Conservation (phyloP, 2,797 vertebrate species). For the Acipenser ruthenus region DNA sequence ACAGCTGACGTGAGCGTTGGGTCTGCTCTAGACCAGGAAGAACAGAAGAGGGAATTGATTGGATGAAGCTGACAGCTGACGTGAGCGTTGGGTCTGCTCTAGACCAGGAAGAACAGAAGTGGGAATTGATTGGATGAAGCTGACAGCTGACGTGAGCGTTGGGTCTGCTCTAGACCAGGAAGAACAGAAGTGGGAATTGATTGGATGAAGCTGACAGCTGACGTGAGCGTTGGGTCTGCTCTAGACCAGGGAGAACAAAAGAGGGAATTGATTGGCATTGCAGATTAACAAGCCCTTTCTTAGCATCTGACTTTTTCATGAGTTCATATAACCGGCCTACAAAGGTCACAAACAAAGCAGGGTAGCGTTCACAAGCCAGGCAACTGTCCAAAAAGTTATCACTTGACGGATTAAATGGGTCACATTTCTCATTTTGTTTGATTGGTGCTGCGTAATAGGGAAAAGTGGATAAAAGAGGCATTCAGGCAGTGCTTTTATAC, state of each 20-base stretch:
- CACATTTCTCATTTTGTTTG: neutral
- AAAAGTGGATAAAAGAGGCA: conserved; percentile 1
- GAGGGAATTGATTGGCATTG: neutral
- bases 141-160: neutral
- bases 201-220: neutral
- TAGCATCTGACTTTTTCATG: neutral
- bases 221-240: neutral
- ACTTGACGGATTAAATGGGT: neutral
- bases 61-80: neutral
- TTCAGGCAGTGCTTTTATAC: neutral
- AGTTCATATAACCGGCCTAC: neutral
- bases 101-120: too few species aligned
- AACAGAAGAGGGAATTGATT: too few species aligned
- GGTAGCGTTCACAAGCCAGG: neutral
- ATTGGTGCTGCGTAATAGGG: neutral
- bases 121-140: neutral
- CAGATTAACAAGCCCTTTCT: neutral
- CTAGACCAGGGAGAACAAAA: neutral
- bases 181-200: too few species aligned
- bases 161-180: too few species aligned
- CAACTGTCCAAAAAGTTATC: neutral
- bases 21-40: too few species aligned
- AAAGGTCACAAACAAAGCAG: neutral
- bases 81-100: neutral
- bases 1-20: too few species aligned